Evolutionary conservation across 2,888 invertebrate species (phyloP), one percentile per base, ranked within the genome.

Genomic region (Salticus scenicus): DNA sequence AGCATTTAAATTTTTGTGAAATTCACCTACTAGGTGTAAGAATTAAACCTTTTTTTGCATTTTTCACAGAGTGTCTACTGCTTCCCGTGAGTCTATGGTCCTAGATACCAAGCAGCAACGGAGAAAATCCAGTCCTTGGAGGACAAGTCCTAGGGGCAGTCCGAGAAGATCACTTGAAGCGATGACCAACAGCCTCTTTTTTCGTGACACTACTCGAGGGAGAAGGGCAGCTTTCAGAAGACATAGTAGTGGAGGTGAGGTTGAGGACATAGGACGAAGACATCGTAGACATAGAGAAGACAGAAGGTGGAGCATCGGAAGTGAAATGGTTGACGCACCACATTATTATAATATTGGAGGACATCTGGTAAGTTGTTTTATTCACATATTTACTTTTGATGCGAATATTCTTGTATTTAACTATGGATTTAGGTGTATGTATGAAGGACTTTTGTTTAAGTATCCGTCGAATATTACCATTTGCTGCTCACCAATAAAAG

Each of bases 291-390:
- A 69, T 2, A 42, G 51, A 17, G 84, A 85, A 14, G 88, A 88
- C 33, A 75, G 88, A n/a, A 67, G 88, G 47, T 88, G 88, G 88
- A 87, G 87, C 33, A 75, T 87, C 14, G 88, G 88, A 0, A 88
- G 87, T 41, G 88, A 86, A 27, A 67, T 80, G 71, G 69, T 73
- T n/a, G 79, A 80, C 28, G 51, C 70, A 2, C 84, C 84, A 0
- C 37, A 4, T 37, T 37, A 37, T 10, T 37, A 37, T 10, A 4
- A 37, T 10, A 71, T 51, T 5, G 85, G 71, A 66, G 85, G 85
- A 27, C 85, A 86, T 14, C 37, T 86, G 75, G 85, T 86, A 33
- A 80, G 85, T 70, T 5, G 20, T 10, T 37, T 12, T 10, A 20
- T n/a, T n/a, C 24, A 42, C 42, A 31, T 76, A 66, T 20, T 33